Evolutionary conservation across 2,113 vertebrate species (phyloP).

Genomic region (Takifugu bimaculatus): DNA sequence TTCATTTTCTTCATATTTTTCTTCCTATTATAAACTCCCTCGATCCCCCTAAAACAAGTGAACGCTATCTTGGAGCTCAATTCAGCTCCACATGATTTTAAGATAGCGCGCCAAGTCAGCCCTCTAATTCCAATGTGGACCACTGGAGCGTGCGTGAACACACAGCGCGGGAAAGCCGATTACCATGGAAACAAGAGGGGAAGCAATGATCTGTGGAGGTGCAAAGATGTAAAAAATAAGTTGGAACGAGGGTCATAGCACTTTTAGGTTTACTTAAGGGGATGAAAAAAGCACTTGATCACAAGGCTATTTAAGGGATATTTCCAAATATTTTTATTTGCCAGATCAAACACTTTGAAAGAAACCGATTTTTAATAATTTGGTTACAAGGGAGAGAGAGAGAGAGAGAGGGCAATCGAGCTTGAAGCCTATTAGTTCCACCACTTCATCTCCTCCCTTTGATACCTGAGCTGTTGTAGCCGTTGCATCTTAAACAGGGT

Average conservation of each 20-base stretch:
- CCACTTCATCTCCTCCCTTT: slow-evolving; percentile 63
- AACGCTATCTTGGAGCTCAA: neutral
- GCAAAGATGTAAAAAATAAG: too few species aligned
- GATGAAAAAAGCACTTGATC: too few species aligned
- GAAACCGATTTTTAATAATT: slow-evolving; percentile 66
- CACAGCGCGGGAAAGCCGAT: neutral
- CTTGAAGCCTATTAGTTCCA: slow-evolving; percentile 72
- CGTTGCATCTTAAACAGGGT: slow-evolving; percentile 68
- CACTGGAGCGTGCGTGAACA: slow-evolving; percentile 24
- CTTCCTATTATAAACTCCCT: too few species aligned
- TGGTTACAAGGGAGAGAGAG: slow-evolving; percentile 30
- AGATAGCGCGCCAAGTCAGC: slow-evolving; percentile 46
- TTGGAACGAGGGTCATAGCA: too few species aligned
- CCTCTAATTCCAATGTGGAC: slow-evolving; percentile 28
- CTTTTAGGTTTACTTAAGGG: too few species aligned
- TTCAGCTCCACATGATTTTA: slow-evolving; percentile 14
- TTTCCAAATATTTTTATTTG: slow-evolving; percentile 17
- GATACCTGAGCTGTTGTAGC: slow-evolving; percentile 58
- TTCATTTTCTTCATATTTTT: too few species aligned
- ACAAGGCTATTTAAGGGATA: too few species aligned
- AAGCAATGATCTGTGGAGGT: slow-evolving; percentile 9
- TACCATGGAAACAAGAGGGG: slow-evolving; percentile 21
- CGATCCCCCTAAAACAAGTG: neutral
- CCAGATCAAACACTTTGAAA: slow-evolving; percentile 46
- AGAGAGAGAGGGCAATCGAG: slow-evolving; percentile 34